Evolutionary conservation across 2,113 vertebrate species (phyloP).

Genomic region (Crotalus helleri): DNA sequence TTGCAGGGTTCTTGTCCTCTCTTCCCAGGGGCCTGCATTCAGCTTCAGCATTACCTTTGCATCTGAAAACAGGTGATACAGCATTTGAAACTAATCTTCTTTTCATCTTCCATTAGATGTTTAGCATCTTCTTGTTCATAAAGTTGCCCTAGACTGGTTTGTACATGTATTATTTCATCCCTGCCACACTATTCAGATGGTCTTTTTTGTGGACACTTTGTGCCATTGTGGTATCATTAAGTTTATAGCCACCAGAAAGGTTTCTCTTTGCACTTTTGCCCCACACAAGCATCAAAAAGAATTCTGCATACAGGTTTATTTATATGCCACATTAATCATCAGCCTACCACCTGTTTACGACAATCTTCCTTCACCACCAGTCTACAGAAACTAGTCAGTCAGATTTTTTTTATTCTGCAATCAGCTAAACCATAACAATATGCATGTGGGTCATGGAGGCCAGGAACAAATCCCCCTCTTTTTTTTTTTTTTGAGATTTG

Average conservation of each 20-base stretch:
- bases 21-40: neutral
- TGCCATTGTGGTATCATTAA: neutral
- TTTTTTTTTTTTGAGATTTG: too few species aligned
- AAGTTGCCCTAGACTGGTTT: neutral
- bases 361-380: neutral
- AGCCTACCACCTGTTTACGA: neutral
- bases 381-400: neutral
- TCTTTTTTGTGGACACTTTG: neutral
- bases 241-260: neutral
- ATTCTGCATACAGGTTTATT: neutral
- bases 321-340: neutral
- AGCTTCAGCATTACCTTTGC: neutral
- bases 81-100: neutral
- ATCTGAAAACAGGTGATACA: neutral
- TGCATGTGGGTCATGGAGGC: too few species aligned
- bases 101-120: neutral
- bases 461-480: too few species aligned
- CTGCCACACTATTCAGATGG: neutral
- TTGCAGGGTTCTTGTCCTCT: neutral
- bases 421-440: too few species aligned
- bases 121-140: neutral
- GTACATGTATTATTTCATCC: neutral
- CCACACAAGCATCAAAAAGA: neutral
- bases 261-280: neutral
- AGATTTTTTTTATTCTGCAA: too few species aligned